Conservation (phyloP, 2,113 vertebrate species). For the Oryzias woworae region DNA sequence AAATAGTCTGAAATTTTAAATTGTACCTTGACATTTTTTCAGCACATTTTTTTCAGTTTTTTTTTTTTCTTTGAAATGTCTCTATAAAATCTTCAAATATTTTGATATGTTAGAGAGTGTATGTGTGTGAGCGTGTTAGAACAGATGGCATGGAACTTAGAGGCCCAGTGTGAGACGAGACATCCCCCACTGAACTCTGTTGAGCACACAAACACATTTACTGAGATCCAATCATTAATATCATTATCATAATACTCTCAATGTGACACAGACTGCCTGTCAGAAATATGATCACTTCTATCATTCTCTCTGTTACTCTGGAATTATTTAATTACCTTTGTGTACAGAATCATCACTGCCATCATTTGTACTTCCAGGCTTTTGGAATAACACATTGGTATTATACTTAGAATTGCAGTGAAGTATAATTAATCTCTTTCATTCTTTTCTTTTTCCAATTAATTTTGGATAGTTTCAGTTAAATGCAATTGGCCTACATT, state of each 20-base stretch:
- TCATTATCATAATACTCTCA: conserved; percentile 73
- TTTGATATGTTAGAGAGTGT: conserved; percentile 12
- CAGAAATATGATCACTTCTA: conserved; percentile 61
- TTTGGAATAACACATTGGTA: conserved; percentile 35
- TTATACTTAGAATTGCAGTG: conserved; percentile 32
- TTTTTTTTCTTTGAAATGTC: no score
- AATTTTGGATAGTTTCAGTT: conserved; percentile 1
- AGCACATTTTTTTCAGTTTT: no score
- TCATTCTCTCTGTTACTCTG: conserved; percentile 56
- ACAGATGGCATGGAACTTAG: conserved; percentile 76
- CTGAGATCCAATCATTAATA: conserved; percentile 68
- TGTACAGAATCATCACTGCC: conserved; percentile 35
- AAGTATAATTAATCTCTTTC: conserved; percentile 36
- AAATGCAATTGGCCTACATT: conserved; percentile 1
- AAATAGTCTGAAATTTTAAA: background rate
- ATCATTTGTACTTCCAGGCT: conserved; percentile 50
- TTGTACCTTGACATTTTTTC: no score
- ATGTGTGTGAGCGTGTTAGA: conserved; percentile 40
- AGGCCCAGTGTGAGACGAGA: conserved; percentile 72
- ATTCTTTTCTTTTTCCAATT: conserved; percentile 8
- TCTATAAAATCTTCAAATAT: background rate
- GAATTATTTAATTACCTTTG: conserved; percentile 61
- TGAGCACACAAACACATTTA: conserved; percentile 42
- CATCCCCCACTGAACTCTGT: conserved; percentile 60
- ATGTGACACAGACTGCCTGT: conserved; percentile 61